Conservation (phyloP, 2,888 invertebrate genomes). For the Pammene aurita region DNA sequence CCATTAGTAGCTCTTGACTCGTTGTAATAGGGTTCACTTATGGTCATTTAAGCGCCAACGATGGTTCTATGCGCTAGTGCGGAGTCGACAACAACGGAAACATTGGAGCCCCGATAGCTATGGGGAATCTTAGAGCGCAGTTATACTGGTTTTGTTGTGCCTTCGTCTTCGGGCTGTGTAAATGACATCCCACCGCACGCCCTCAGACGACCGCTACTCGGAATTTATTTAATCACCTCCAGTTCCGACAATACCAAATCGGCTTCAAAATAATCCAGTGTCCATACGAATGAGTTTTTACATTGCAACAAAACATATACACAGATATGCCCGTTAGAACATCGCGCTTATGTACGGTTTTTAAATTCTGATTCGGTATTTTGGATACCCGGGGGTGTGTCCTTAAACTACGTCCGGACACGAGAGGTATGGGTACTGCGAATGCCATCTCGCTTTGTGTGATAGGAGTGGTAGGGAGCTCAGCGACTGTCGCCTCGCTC, state of each 20-base stretch:
- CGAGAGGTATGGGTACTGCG: too few relatives aligned
- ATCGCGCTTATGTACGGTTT: too few relatives aligned
- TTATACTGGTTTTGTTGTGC: background rate
- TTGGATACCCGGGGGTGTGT: too few relatives aligned
- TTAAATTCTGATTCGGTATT: too few relatives aligned
- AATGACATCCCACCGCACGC: constrained; percentile 42
- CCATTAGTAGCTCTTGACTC: too few relatives aligned
- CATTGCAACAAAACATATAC: background rate
- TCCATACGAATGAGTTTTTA: constrained; percentile 46
- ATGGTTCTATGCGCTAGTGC: background rate
- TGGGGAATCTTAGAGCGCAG: background rate
- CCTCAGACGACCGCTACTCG: constrained; percentile 72
- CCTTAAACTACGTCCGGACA: too few relatives aligned
- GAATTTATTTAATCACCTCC: constrained; percentile 80
- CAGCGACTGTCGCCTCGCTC: too few relatives aligned
- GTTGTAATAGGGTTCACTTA: too few relatives aligned
- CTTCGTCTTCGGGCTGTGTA: background rate
- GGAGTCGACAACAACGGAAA: background rate
- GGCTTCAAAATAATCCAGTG: constrained; percentile 13
- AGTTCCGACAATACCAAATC: constrained; percentile 52
- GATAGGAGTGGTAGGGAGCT: too few relatives aligned
- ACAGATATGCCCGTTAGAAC: too few relatives aligned
- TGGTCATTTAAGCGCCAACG: too few relatives aligned
- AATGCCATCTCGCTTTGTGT: too few relatives aligned
- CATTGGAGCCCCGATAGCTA: background rate